Conservation (phyloP, 2,113 vertebrate species). For the Thomomys bottae region DNA sequence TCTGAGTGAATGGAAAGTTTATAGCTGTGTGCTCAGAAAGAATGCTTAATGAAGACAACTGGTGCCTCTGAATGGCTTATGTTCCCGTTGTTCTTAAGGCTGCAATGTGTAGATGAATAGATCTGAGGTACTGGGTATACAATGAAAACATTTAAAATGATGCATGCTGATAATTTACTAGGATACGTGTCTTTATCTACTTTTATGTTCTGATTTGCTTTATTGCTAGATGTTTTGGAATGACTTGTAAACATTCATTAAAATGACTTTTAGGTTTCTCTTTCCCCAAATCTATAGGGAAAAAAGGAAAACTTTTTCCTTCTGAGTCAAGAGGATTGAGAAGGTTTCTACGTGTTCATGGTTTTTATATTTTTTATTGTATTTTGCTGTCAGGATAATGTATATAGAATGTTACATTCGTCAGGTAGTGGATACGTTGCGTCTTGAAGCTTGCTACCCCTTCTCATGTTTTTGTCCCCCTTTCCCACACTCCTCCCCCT, state of each 20-base stretch:
- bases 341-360: background rate
- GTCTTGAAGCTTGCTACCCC: no score
- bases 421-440: no score
- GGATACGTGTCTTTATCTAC: background rate
- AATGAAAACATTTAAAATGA: slow-evolving; percentile 44
- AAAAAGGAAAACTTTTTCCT: background rate
- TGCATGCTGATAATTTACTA: background rate
- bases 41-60: slow-evolving; percentile 49
- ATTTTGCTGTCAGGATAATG: no score
- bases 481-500: no score
- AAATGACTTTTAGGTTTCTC: background rate
- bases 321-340: background rate
- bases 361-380: no score
- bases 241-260: slow-evolving; percentile 14
- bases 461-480: no score
- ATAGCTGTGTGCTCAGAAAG: slow-evolving; percentile 50
- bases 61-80: slow-evolving; percentile 22
- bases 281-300: background rate
- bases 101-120: slow-evolving; percentile 33
- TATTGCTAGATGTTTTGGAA: slow-evolving; percentile 36
- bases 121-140: background rate
- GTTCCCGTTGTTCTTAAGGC: slow-evolving; percentile 48
- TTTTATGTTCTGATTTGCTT: slow-evolving; percentile 25
- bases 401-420: no score
- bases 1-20: slow-evolving; percentile 50